Base-by-base conservation (phyloP, 2,888 invertebrate genomes). In the Diabrotica balteata region DNA sequence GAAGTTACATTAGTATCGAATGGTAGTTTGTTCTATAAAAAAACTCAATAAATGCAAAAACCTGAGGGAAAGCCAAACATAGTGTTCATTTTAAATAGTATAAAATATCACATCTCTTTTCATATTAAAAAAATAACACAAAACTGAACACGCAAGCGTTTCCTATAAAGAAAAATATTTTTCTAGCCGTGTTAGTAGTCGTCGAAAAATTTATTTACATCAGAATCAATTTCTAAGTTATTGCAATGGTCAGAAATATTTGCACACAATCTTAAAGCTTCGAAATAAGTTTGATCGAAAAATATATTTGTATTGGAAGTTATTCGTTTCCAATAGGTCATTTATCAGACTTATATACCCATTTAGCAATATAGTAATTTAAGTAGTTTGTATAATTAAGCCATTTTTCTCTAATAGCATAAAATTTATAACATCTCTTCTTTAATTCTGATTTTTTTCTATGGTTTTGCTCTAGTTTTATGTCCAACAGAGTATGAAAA, bases 21-120 rank as follows among this genome's bases (percentile, higher is more conserved):
- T 59, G 66, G 69, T 66, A 51, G 66, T 59, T 66, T 44, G 47
- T 52, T 54, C 57, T 54, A 45, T 59, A 61, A 66, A 69, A 63
- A 63, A 67, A 68, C 66, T 68, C 68, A 68, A 69, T 77, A 77
- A 77, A 77, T 77, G 77, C 77, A 71, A 72, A 81, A 79, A 80
- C 82, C 81, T 82, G 81, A 83, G 83, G 81, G 79, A 80, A 17
- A 78, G 79, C 82, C 81, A 81, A 82, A 81, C 78, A 74, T 77
- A 80, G 80, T 77, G 76, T 76, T 79, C 78, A 79, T 76, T 76
- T 77, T 80, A 81, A 82, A 81, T 81, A 83, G 82, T 84, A 83
- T 82, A 83, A 84, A 84, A 83, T 84, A 84, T 84, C 84, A 84
- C 84, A 84, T 83, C 80, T 81, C 75, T 80, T 82, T 81, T 77